Percentiles rank a stretch among this genome's conserved stretches.
phyloP scores from a whole-genome alignment of 2,113 vertebrate genomes.

The Trachemys scripta region DNA sequence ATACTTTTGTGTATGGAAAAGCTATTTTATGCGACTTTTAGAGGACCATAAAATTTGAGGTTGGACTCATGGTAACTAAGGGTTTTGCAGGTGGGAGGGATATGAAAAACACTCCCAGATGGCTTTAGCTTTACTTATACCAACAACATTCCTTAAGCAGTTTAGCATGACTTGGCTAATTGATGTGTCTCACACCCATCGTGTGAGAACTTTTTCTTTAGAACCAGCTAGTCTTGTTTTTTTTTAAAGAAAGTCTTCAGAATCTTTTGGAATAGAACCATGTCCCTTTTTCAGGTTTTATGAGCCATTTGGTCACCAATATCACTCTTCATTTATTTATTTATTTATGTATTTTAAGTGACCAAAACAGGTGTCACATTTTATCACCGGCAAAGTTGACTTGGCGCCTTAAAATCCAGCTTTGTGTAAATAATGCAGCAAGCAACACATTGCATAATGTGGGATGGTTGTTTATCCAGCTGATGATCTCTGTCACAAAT shows the following conservation, averaged over 20 bases:
- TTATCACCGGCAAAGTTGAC: conserved; percentile 26
- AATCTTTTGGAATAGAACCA: not conserved
- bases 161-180: not conserved
- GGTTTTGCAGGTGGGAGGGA: not conserved
- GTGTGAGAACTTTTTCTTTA: conserved; percentile 5
- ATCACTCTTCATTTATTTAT: not conserved
- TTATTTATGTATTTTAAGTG: not conserved
- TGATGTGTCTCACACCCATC: not conserved
- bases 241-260: conserved; percentile 23
- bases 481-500: fast-evolving
- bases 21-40: not conserved
- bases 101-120: not conserved
- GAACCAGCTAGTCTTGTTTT: not conserved
- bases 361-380: conserved; percentile 9
- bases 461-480: not conserved
- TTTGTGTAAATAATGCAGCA: not conserved
- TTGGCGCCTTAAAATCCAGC: conserved; percentile 27
- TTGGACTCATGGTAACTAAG: not conserved
- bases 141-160: not conserved
- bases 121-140: not conserved
- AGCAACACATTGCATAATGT: not conserved
- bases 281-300: not conserved
- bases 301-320: not conserved
- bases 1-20: not conserved
- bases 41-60: not conserved